Base-by-base conservation (phyloP, 2,113 vertebrate genomes). In the Chionodraco myersi region DNA sequence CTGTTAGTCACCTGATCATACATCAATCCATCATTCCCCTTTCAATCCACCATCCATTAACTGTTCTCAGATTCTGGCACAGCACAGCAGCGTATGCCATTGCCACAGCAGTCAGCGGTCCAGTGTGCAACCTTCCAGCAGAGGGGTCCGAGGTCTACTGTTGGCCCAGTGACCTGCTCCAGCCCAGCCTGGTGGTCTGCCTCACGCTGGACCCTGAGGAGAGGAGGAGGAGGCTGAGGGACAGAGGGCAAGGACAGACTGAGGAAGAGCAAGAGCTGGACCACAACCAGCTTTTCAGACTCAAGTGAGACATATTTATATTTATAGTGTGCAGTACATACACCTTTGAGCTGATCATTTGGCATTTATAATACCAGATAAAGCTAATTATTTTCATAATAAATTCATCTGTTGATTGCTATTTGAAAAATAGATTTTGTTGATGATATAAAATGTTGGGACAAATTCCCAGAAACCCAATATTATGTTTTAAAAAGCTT, bases 71-170 rank as follows among this genome's bases (percentile, higher is more conserved):
- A 90, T 99, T 95, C 78, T 98, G 97, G 98, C 98, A 98, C 84
- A 99, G 98, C 92, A 98, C 98, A 0, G 96, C 97, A 48, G 95
- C 97, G 2, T 98, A 99, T 1, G 94, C 96, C 84, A 96, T 99
- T 2, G 97, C 97, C 77, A 97, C 97, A 5, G 96, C 97, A 65
- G 93, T 96, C 65, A 92, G 84, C 0, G 98, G 96, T 2, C 83
- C 89, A 8, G 72, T 93, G 12, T 91, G 88, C 34, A 91, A 96
- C 87, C 96, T 98, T 51, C 98, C 98, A 12, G 90, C 90, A 0
- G 68, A 58, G 58, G 91, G 93, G 0, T 96, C 97, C 3, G 92
- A 95, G 1, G 86, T 97, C 21, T 99, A 97, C 88, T 89, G 90
- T 72, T 98, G 97, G 97, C 98, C 97, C 4, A 36, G 78, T 13